These are phyloP conservation scores for Antechinus stuartii DNA, from an alignment of 2,113 vertebrate species.

Conservation along the genomic window DNA sequence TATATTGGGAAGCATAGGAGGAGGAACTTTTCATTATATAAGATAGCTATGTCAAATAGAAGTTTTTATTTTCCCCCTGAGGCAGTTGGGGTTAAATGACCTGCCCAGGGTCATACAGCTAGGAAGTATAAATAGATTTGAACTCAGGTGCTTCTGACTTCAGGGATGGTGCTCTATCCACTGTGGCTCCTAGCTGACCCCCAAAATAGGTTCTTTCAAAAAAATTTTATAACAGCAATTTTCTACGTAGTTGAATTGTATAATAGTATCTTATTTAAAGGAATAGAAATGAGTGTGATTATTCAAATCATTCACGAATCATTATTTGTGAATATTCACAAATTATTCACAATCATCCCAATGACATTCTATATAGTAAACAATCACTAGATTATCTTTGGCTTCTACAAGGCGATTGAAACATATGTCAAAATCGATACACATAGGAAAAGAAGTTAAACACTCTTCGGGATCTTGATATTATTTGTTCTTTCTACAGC, in stretches of 20 bases:
- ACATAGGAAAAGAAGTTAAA: not conserved
- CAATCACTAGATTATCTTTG: not conserved
- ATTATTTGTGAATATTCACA: not conserved
- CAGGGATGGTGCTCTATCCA: no score
- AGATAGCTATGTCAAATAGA: not conserved
- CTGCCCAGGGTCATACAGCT: no score
- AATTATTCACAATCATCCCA: not conserved
- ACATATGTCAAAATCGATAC: not conserved
- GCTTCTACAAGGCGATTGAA: not conserved
- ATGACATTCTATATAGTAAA: not conserved
- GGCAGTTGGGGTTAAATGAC: no score
- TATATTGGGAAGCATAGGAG: not conserved
- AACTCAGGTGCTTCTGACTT: no score
- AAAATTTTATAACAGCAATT: slow-evolving; percentile 59
- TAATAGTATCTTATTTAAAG: slow-evolving; percentile 30
- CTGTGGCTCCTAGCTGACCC: no score
- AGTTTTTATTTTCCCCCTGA: not conserved
- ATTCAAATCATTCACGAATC: not conserved
- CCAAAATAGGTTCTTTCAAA: not conserved
- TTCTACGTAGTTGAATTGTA: slow-evolving; percentile 53
- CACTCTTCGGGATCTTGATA: slow-evolving; percentile 22
- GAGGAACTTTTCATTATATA: slow-evolving; percentile 1
- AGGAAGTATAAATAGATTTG: no score
- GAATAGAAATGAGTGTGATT: not conserved
- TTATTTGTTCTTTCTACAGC: not conserved